A percentile compares a stretch with the other conserved stretches of the same genome.
Conservation (phyloP, 2,113 vertebrate genomes). For the Lepus timidus region DNA sequence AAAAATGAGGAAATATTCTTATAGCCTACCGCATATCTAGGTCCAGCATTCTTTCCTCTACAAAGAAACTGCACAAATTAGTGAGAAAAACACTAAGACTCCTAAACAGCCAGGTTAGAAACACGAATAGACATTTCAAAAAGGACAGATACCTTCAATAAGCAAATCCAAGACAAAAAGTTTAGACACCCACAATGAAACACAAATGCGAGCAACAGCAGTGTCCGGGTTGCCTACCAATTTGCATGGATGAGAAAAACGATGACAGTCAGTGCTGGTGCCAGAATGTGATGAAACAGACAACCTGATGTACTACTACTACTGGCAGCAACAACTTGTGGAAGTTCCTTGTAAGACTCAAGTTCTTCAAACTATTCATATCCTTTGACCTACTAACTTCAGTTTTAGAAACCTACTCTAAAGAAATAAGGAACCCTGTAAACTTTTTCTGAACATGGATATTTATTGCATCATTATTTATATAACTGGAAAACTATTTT, state of each 20-base stretch:
- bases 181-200: background rate
- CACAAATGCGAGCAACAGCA: background rate
- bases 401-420: conserved; percentile 1
- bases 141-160: conserved; percentile 16
- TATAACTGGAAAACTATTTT: background rate
- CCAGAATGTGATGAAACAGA: background rate
- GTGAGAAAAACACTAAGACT: background rate
- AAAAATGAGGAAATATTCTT: conserved; percentile 1
- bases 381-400: background rate
- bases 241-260: conserved; percentile 7
- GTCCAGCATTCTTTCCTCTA: background rate
- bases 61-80: background rate
- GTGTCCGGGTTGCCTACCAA: background rate
- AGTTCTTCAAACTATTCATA: conserved; percentile 48
- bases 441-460: background rate
- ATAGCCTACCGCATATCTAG: conserved; percentile 21
- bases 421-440: conserved; percentile 15
- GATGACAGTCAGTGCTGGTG: background rate
- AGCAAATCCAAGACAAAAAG: background rate
- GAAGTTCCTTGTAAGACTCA: background rate
- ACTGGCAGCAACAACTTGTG: background rate
- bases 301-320: background rate
- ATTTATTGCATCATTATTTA: conserved; percentile 36
- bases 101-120: conserved; percentile 15
- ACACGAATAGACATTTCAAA: background rate